Base-by-base conservation (phyloP, 1,140 invertebrate genomes). In the Rhopalosiphum padi region DNA sequence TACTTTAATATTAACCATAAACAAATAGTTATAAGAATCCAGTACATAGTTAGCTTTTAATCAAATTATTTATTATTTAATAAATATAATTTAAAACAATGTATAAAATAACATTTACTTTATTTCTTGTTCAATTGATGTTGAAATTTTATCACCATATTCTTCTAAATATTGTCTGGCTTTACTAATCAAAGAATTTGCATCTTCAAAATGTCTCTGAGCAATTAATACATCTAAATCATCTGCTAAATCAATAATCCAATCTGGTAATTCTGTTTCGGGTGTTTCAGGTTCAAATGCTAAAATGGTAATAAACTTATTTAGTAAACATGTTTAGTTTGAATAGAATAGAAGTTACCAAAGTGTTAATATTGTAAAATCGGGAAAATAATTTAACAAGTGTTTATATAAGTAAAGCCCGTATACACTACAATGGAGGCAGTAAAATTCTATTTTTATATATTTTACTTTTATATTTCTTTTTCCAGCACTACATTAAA, bases 201-300 rank as follows among this genome's bases (percentile, higher is more conserved):
- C 98, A 95, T 99, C 98, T 95, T 99, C 98, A 95, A 99, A 99
- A 95, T 99, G 98, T 94, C 99, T 96, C 95, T 99, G 98, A n/a
- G 99, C 99, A 94, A 99, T 98, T 94, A 97, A 97, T 35, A 99
- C 99, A 96, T 99, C 99, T 43, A 99, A 96, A 95, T 99, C 99
- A 95, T 99, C 99, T 37, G 98, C 97, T 0, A 99, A 96, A 95
- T 99, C 99, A 93, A 97, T 95, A 51, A 99, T 95, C 99, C 99
- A 99, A 94, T 99, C 98, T 1, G 98, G 98, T 51, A 97, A 92
- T 82, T 82, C 90, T 82, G 43, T 51, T 87, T 94, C 93, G 37
- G 90, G 95, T 8, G 95, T 94, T 92, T 96, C 95, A 94, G 95
- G 96, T 94, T 96, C 95, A 94, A 95, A 95, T 43, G 95, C 96